Base-by-base conservation (phyloP, 2,113 vertebrate genomes). In the Amblyornis subalaris region DNA sequence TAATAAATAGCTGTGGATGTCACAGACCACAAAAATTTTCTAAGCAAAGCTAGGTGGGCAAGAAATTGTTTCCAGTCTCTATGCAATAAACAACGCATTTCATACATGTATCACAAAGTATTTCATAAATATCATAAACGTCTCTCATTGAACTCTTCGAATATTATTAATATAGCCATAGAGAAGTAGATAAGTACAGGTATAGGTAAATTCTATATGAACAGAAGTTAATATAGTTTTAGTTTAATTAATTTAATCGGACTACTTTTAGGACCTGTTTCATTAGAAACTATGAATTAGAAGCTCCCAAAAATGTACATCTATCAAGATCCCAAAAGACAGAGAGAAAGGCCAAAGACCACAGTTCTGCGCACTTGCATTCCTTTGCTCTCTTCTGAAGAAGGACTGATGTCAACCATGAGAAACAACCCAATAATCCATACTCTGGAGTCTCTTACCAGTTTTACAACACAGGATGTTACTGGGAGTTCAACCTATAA, bases 1-100 rank as follows among this genome's bases (percentile, higher is more conserved):
- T 85, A 84, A 88, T 38, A 65, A 86, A 86, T 29, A 77, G n/a
- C 76, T 95, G 36, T 65, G 60, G 76, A 93, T 82, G 42, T 89
- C 75, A 96, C 44, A 94, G 91, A 74, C 51, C 26, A 12, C 35
- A 87, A 74, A 91, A 91, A 92, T 50, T 45, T 48, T 81, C 84
- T 31, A 45, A 91, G 45, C 29, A 86, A 81, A 85, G 28, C 19
- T 42, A 53, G 28, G 20, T 72, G 66, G 45, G 17, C 18, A 89
- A 92, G 40, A 86, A 94, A 69, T 53, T 69, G 29, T 55, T 93
- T 83, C 64, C 35, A 70, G 33, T 21, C 47, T 85, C 47, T 69
- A 14, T 31, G 62, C 10, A 75, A 82, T 66, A 85, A 88, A 75
- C 5, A 74, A 22, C 36, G 47, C 22, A 33, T 61, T 89, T 88